Evolutionary conservation across 2,888 invertebrate species (phyloP).

Genomic region (Agelastica alni): DNA sequence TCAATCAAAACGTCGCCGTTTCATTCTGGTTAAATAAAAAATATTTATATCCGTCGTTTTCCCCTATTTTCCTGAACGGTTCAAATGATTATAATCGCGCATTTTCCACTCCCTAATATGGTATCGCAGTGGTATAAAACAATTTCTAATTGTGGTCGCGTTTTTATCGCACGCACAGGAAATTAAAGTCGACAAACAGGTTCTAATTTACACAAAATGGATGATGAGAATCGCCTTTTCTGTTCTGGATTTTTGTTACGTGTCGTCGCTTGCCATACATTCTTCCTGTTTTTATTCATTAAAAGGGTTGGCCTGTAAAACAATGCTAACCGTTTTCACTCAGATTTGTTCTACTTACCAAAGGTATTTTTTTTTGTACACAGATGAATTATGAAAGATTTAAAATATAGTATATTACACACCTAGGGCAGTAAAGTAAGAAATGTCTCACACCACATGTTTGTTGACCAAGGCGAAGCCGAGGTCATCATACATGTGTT

Average conservation of each 20-base stretch:
- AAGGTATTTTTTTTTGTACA: no score
- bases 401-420: no score
- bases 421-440: no score
- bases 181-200: constrained; percentile 15
- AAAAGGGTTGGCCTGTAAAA: no score
- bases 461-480: no score
- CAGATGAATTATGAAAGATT: no score
- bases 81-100: constrained; percentile 2
- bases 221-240: not conserved
- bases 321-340: no score
- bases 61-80: constrained; percentile 4
- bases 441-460: no score
- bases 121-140: not conserved
- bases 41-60: not conserved
- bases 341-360: no score
- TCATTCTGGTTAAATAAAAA: constrained; percentile 8
- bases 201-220: constrained; percentile 12
- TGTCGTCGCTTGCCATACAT: not conserved
- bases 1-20: not conserved
- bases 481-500: no score
- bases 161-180: constrained; percentile 16
- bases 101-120: not conserved
- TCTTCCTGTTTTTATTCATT: not conserved
- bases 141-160: constrained; percentile 10
- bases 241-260: constrained; percentile 8